Evolutionary conservation across 2,113 vertebrate genomes (phyloP), one percentile per base, ranked within the genome.

Genomic region (Triplophysa siluroides): DNA sequence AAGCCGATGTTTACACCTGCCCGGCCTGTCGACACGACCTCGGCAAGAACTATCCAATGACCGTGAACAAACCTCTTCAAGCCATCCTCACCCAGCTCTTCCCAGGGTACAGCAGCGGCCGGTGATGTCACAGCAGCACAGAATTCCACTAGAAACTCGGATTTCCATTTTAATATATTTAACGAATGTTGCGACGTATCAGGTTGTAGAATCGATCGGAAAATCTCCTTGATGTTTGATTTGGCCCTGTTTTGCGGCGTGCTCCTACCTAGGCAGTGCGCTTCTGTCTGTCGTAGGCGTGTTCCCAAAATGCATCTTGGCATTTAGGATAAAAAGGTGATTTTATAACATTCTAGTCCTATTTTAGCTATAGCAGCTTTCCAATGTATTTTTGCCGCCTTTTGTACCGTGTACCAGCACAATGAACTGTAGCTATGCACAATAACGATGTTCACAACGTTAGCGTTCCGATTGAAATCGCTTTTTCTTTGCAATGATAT

Each of bases 71-170:
- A 84, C 67, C 91, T 0, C 93, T 99, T 88, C 98, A 99, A 89
- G 88, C 87, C 33, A 75, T 98, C 66, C 94, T 99, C 50, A 92
- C n/a, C 84, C 96, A 96, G 92, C 94, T 99, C 89, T 99, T 99
- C 88, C 97, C 97, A 0, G 97, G 98, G 58, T 99, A 99, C 21
- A 97, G 94, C 93, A 96, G 86, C 0, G 97, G 98, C 26, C 95
- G 97, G 89, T 99, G 95, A 86, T 89, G 86, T 58, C 61, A 45
- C 63, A 73, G 64, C 16, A 5, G 29, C 2, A 75, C 89, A 87
- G 85, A 89, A 82, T 87, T 85, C 71, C 84, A 82, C 81, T 84
- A 86, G 89, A 85, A 5, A 92, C 88, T 87, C 83, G 89, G 86
- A 43, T 75, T 91, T 84, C 71, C 54, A 86, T 89, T 83, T 85